Evolutionary conservation across 2,797 vertebrate genomes (phyloP).

Genomic region (Atherinosoma microstoma): DNA sequence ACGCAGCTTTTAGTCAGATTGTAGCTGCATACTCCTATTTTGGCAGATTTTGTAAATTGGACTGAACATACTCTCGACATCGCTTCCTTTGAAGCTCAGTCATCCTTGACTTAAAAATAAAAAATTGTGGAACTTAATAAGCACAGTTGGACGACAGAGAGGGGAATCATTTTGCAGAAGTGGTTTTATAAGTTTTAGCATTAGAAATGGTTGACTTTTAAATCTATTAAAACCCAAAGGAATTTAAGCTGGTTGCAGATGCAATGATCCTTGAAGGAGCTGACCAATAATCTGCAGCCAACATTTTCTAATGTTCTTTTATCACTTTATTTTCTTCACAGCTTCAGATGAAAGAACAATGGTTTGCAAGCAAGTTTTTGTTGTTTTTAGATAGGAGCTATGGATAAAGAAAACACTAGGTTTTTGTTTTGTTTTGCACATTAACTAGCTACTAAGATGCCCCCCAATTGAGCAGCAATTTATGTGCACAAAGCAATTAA

Average conservation of each 20-base stretch:
- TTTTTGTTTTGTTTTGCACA: neutral
- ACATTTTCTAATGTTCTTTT: neutral
- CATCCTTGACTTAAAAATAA: neutral
- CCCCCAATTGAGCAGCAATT: neutral
- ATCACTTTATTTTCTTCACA: neutral
- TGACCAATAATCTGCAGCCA: neutral
- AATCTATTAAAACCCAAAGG: neutral
- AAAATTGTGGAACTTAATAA: neutral
- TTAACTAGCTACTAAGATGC: neutral
- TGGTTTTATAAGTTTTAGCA: neutral
- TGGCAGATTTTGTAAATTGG: slow-evolving; percentile 15
- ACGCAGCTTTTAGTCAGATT: slow-evolving; percentile 6
- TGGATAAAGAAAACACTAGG: too few species aligned
- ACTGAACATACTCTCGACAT: neutral
- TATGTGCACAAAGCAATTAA: neutral
- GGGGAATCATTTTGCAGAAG: neutral
- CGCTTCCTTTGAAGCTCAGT: neutral
- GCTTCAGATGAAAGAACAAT: neutral
- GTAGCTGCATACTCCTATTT: neutral
- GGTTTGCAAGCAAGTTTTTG: neutral
- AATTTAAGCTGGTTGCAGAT: slow-evolving; percentile 6
- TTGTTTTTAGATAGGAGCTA: too few species aligned
- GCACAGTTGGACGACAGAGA: slow-evolving; percentile 5
- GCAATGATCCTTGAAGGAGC: slow-evolving; percentile 6
- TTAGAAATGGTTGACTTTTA: neutral